Conservation (phyloP, 2,888 invertebrate species). For the Phengaris alcon region DNA sequence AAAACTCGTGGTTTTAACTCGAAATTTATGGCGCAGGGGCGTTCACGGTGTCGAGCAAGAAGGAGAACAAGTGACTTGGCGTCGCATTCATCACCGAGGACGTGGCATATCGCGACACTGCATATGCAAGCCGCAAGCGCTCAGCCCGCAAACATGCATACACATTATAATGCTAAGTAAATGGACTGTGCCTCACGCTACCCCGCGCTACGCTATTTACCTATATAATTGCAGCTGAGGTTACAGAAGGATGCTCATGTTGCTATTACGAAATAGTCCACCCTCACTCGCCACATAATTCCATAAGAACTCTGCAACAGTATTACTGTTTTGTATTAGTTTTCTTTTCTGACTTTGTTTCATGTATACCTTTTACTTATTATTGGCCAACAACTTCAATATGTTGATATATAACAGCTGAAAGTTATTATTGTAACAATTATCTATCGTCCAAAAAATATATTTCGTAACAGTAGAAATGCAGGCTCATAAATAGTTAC, state of each 20-base stretch:
- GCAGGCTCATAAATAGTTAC: neutral
- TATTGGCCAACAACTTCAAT: neutral
- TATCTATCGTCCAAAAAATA: neutral
- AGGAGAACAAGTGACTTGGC: slow-evolving; percentile 62
- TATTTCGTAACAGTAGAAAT: neutral
- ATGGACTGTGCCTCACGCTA: slow-evolving; percentile 34
- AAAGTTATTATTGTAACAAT: neutral
- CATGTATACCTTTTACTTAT: neutral
- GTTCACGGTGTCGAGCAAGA: slow-evolving; percentile 64
- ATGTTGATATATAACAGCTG: neutral
- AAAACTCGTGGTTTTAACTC: slow-evolving; percentile 67
- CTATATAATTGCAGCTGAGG: slow-evolving; percentile 36
- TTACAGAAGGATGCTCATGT: slow-evolving; percentile 32
- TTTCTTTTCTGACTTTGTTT: slow-evolving; percentile 1
- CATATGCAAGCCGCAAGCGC: slow-evolving; percentile 54
- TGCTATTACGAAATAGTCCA: slow-evolving; percentile 23
- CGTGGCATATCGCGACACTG: slow-evolving; percentile 66
- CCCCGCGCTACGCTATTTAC: slow-evolving; percentile 32
- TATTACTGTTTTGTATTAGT: slow-evolving; percentile 17
- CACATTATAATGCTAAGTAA: slow-evolving; percentile 41
- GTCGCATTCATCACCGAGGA: slow-evolving; percentile 65
- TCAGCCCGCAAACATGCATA: slow-evolving; percentile 39
- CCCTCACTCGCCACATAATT: slow-evolving; percentile 20
- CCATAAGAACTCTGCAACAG: slow-evolving; percentile 16
- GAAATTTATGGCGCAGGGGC: slow-evolving; percentile 68